These are phyloP conservation scores for Axinella damicornis DNA, from an alignment of 37 sponge, comb jelly and placozoan species.

Conservation along the genomic window DNA sequence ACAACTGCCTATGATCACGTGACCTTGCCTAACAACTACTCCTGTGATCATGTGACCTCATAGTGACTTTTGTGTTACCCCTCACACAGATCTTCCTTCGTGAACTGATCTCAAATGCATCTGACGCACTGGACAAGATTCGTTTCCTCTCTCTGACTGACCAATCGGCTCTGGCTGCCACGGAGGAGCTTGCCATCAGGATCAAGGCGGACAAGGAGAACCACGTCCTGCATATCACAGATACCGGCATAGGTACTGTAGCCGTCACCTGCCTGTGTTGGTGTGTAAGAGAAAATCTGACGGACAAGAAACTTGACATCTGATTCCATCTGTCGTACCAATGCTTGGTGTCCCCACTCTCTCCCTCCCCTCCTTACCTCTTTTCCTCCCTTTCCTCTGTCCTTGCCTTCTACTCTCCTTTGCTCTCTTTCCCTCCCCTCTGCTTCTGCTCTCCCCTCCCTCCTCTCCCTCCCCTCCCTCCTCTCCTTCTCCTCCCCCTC, in stretches of 20 bases:
- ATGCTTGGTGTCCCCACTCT: too few species aligned
- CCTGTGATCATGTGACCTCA: too few species aligned
- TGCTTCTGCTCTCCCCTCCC: not conserved
- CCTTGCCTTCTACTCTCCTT: not conserved
- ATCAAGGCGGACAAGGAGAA: conserved; percentile 95
- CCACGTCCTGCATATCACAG: conserved; percentile 91
- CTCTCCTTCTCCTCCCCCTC: not conserved
- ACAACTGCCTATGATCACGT: too few species aligned
- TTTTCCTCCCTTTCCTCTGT: not conserved
- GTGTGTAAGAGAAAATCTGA: too few species aligned
- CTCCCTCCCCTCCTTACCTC: not conserved
- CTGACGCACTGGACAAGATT: conserved; percentile 99
- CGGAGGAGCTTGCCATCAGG: conserved; percentile 90
- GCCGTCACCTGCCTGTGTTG: not conserved
- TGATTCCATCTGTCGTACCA: too few species aligned
- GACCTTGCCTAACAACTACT: too few species aligned
- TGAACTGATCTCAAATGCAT: conserved; percentile 98
- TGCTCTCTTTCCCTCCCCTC: not conserved
- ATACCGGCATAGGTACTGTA: conserved; percentile 97
- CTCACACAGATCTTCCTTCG: conserved; percentile 90
- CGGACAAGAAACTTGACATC: too few species aligned
- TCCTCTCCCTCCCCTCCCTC: not conserved
- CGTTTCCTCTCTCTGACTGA: conserved; percentile 96
- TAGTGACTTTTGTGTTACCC: not conserved
- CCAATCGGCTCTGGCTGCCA: conserved; percentile 79